These are phyloP conservation scores for Phyllopteryx taeniolatus DNA, from an alignment of 2,113 vertebrate species.

Conservation along the genomic window DNA sequence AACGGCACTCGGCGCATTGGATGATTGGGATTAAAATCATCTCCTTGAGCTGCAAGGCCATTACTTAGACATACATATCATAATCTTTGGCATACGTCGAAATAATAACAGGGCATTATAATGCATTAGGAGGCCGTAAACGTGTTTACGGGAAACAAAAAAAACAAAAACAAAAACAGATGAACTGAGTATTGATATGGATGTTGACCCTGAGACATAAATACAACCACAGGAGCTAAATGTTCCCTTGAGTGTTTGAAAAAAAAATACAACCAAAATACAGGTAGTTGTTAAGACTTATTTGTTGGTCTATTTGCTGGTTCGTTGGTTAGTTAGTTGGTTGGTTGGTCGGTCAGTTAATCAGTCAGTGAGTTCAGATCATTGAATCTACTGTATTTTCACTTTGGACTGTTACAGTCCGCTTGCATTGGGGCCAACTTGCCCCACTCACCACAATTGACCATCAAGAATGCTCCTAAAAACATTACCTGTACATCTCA, in stretches of 20 bases:
- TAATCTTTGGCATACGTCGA: constrained; percentile 26
- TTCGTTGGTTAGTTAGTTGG: background rate
- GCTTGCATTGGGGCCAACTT: too few relatives aligned
- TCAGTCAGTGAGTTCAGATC: background rate
- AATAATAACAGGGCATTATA: constrained; percentile 36
- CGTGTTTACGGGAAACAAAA: background rate
- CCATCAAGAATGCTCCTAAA: too few relatives aligned
- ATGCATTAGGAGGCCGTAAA: constrained; percentile 6
- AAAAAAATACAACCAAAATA: background rate
- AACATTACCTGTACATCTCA: too few relatives aligned
- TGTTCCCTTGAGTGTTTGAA: background rate
- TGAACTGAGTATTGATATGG: constrained; percentile 5
- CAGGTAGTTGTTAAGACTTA: background rate
- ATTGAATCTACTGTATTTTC: too few relatives aligned
- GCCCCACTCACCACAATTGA: too few relatives aligned
- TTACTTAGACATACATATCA: background rate
- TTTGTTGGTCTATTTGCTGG: background rate
- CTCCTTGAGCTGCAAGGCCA: background rate
- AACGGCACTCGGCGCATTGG: constrained; percentile 22
- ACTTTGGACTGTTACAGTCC: too few relatives aligned
- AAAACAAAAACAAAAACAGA: background rate
- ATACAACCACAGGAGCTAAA: background rate
- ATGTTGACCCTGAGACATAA: constrained; percentile 1
- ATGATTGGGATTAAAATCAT: constrained; percentile 16
- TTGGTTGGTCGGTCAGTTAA: background rate